Base-by-base conservation (phyloP, 2,888 invertebrate genomes). In the Julus scanicus region DNA sequence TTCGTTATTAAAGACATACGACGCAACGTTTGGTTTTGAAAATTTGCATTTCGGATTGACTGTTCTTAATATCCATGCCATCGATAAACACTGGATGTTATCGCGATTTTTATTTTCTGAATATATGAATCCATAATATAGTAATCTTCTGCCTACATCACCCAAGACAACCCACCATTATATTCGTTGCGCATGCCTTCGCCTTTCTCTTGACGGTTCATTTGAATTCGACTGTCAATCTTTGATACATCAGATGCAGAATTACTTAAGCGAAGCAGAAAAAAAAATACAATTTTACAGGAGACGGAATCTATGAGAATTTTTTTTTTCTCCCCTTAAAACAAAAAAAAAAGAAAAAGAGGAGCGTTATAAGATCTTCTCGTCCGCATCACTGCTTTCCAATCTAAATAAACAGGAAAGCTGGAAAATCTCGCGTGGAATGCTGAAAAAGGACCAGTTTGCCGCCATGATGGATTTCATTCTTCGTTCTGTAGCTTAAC, bases 181-280 rank as follows among this genome's bases (percentile, higher is more conserved):
- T 11, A 3, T 8, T 29, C 29, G 2, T 29, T 2, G 13, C 63
- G 63, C 20, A 17, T 53, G 53, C 53, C 13, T 53, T 53, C 53
- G 53, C 53, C 53, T 17, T 53, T 53, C 53, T 53, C 53, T 17
- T 53, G 53, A 15, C 53, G 15, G 29, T 71, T n/a, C 29, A 13
- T 71, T n/a, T 71, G 9, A 71, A 71, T 11, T 29, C 71, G 29
- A 71, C 71, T 71, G 71, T 71, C 71, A 71, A 71, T 71, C 71
- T 11, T 29, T 29, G 71, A 71, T 71, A 29, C 29, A 71, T 8
- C 29, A 29, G 53, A 53, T 13, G 15, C 29, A 29, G 71, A 71
- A 71, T 71, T 71, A 71, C 71, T 71, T 71, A 71, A 71, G 71
- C 71, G 71, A 71, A 29, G 71, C 71, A 71, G 29, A 71, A n/a